A percentile compares a stretch with the other conserved stretches of the same genome.
Conservation (phyloP, 2,797 vertebrate species). For the Nannoperca australis region DNA sequence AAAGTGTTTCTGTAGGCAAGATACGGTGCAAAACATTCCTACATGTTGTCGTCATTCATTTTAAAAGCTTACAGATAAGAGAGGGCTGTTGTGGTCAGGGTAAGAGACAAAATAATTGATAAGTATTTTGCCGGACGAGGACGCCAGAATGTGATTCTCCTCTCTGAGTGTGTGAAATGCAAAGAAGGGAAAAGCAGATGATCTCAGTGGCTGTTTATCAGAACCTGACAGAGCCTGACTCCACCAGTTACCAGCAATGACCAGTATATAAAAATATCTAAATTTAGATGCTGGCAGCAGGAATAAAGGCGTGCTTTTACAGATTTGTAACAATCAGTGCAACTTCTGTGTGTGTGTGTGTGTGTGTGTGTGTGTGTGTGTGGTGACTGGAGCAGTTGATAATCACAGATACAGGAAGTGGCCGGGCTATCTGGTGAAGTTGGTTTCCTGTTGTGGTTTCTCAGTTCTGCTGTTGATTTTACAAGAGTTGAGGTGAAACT, state of each 20-base stretch:
- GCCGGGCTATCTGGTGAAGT: constrained; percentile 64
- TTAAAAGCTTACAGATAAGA: constrained; percentile 43
- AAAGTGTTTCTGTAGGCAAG: constrained; percentile 11
- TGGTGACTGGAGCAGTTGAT: constrained; percentile 15
- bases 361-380: constrained; percentile 22
- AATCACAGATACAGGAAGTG: constrained; percentile 70
- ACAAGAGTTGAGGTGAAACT: constrained; percentile 12
- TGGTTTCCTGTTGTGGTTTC: constrained; percentile 80
- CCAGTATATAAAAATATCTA: neutral
- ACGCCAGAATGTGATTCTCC: constrained; percentile 11
- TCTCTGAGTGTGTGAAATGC: constrained; percentile 35
- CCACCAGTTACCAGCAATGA: neutral
- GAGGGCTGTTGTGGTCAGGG: constrained; percentile 18
- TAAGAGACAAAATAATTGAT: constrained; percentile 53
- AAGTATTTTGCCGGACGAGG: constrained; percentile 20
- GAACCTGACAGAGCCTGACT: constrained; percentile 11
- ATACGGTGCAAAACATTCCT: constrained; percentile 20
- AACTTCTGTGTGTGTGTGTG: constrained; percentile 2
- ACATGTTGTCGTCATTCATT: constrained; percentile 30
- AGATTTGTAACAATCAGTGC: constrained; percentile 35
- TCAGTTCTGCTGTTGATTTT: constrained; percentile 65
- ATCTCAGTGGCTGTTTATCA: constrained; percentile 26
- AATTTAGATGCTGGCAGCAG: neutral
- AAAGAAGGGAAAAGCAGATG: constrained; percentile 34
- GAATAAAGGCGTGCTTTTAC: neutral